Evolutionary conservation across 1,140 invertebrate species (phyloP).

Genomic region (Platorchestia sp.): DNA sequence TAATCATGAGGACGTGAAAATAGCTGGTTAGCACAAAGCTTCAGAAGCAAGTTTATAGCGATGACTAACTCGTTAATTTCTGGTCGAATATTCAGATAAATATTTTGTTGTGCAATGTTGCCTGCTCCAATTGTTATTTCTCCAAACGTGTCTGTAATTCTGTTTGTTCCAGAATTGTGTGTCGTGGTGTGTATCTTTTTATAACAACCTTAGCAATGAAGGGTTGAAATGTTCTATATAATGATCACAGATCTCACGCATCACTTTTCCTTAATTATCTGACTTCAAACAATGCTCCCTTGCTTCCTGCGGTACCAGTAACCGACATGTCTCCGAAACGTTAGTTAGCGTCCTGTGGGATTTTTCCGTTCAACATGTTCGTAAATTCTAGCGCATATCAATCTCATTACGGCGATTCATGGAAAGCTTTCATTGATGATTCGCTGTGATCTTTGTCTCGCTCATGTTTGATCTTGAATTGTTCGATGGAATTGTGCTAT

Average conservation of each 20-base stretch:
- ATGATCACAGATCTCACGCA: not conserved
- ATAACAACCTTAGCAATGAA: not conserved
- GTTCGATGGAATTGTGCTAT: too few species aligned
- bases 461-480: too few species aligned
- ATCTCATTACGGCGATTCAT: too few species aligned
- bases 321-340: too few species aligned
- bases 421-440: not conserved
- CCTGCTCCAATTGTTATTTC: not conserved
- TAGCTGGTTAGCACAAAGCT: not conserved
- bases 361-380: too few species aligned
- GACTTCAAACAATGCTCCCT: not conserved
- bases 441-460: not conserved
- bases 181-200: not conserved
- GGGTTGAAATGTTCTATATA: not conserved
- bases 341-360: too few species aligned
- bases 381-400: too few species aligned
- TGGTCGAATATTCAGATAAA: not conserved
- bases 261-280: not conserved
- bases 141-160: not conserved
- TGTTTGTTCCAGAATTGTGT: not conserved
- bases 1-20: not conserved
- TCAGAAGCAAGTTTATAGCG: not conserved
- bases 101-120: not conserved
- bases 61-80: not conserved
- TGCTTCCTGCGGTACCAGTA: not conserved